Conservation (phyloP, 2,888 invertebrate genomes). For the Mesorhabditis spiculigera region DNA sequence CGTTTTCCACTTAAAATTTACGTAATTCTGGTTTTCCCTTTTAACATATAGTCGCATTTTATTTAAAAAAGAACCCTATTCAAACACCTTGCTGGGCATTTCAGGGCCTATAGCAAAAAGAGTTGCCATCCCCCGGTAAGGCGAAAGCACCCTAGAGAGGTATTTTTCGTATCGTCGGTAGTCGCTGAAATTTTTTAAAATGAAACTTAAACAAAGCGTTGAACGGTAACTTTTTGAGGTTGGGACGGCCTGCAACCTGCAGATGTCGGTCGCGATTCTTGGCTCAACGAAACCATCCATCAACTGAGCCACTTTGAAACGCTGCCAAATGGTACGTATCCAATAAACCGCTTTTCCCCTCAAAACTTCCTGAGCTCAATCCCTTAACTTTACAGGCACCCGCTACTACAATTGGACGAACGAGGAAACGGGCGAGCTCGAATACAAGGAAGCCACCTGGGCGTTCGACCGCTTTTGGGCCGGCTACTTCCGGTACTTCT, state of each 20-base stretch:
- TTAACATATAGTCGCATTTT: too few relatives aligned
- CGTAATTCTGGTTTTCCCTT: too few relatives aligned
- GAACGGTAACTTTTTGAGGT: too few relatives aligned
- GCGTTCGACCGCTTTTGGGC: not conserved
- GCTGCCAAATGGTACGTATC: not conserved
- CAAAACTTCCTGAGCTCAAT: not conserved
- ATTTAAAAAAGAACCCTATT: too few relatives aligned
- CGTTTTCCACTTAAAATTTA: too few relatives aligned
- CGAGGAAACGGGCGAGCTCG: not conserved
- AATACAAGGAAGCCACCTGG: not conserved
- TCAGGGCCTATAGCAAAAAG: too few relatives aligned
- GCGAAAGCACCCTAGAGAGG: too few relatives aligned
- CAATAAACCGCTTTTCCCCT: not conserved
- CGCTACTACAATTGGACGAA: not conserved
- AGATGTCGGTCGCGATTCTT: not conserved
- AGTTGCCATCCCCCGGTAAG: too few relatives aligned
- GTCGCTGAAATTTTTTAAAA: too few relatives aligned
- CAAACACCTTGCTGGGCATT: too few relatives aligned
- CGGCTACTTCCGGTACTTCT: not conserved
- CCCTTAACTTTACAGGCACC: not conserved
- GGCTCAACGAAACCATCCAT: not conserved
- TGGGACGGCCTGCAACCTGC: not conserved
- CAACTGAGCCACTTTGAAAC: not conserved
- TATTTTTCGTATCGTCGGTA: too few relatives aligned
- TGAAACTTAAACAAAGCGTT: too few relatives aligned